Percentiles rank a stretch among this genome's conserved stretches.
phyloP scores from a whole-genome alignment of 2,888 invertebrate genomes.

The Drosophila quinaria region DNA sequence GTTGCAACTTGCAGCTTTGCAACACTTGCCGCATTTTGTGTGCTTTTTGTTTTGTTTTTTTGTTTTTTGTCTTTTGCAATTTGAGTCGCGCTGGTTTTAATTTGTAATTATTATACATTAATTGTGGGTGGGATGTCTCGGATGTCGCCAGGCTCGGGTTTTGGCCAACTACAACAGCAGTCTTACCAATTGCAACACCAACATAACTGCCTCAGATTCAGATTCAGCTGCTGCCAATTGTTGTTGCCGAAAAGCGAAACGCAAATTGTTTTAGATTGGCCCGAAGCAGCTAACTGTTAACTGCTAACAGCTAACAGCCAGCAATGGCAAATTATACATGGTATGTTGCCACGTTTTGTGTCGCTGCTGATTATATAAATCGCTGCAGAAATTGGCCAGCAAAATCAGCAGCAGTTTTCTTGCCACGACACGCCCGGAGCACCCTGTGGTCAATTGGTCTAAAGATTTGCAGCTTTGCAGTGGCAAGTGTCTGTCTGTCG shows the following conservation, averaged over 20 bases:
- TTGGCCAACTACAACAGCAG: not conserved
- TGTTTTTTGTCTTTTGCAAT: conserved; percentile 61
- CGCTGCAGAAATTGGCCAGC: conserved; percentile 57
- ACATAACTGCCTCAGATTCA: conserved; percentile 10
- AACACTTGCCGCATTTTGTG: conserved; percentile 1
- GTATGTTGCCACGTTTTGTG: conserved; percentile 78
- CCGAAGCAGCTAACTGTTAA: conserved; percentile 38
- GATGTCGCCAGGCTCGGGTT: conserved; percentile 50
- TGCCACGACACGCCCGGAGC: conserved; percentile 48
- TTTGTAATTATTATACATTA: conserved; percentile 79
- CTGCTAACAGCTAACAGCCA: conserved; percentile 4
- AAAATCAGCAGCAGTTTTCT: conserved; percentile 42
- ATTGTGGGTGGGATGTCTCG: conserved; percentile 77
- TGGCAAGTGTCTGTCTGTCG: conserved; percentile 14
- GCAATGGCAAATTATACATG: conserved; percentile 64
- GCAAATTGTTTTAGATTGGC: conserved; percentile 77
- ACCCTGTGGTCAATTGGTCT: conserved; percentile 64
- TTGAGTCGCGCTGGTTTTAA: conserved; percentile 64
- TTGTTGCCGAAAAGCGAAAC: conserved; percentile 60
- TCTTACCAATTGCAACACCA: conserved; percentile 50
- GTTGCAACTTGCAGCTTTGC: conserved; percentile 28
- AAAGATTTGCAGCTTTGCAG: conserved; percentile 26
- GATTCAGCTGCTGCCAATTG: conserved; percentile 28
- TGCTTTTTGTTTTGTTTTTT: not conserved
- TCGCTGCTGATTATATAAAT: conserved; percentile 80